Base-by-base conservation (phyloP, 2,888 invertebrate genomes). In the Sinodicranocentrus sp. region DNA sequence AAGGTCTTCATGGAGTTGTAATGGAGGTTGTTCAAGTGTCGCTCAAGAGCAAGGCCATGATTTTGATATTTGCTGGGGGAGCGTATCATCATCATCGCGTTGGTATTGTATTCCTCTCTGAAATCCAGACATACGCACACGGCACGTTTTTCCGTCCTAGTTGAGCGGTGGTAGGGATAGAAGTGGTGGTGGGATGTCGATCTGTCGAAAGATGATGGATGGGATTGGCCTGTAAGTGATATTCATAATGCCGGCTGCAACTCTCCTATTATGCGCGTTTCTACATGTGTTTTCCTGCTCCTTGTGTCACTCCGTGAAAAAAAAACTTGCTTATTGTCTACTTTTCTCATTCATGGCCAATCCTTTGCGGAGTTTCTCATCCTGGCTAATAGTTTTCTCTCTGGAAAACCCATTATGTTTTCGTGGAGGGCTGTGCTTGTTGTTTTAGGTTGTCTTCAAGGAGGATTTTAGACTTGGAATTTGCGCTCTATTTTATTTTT, bases 141-240 rank as follows among this genome's bases (percentile, higher is more conserved):
- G 63, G 52, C 63, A 52, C 67, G 57, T 76, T 67, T 33, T 76
- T 67, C 57, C 76, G 54, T 57, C 54, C 67, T 44, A 13, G 6
- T 33, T 65, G 10, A 59, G 39, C 67, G 39, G 43, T 17, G 33
- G 44, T 26, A 61, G 28, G 15, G 70, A 48, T 78, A 44, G 78
- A 70, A 43, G 61, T 21, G 26, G 26, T 70, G 23, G 78, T 70
- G 78, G 78, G 78, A 78, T 78, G 78, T 78, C 78, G 59, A 70
- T 70, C 78, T 78, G 78, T 78, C 78, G 78, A 78, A 78, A 78
- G 21, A 78, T 78, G 78, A 78, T 78, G 78, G 43, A 78, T 78
- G 78, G 78, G 78, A 78, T 78, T 78, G 70, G 78, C 70, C 61
- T 78, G 78, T 61, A 78, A 78, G 78, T 54, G 65, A 76, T 76